phyloP scores from a whole-genome alignment of 2,888 invertebrate species.

The Lapara coniferarum region DNA sequence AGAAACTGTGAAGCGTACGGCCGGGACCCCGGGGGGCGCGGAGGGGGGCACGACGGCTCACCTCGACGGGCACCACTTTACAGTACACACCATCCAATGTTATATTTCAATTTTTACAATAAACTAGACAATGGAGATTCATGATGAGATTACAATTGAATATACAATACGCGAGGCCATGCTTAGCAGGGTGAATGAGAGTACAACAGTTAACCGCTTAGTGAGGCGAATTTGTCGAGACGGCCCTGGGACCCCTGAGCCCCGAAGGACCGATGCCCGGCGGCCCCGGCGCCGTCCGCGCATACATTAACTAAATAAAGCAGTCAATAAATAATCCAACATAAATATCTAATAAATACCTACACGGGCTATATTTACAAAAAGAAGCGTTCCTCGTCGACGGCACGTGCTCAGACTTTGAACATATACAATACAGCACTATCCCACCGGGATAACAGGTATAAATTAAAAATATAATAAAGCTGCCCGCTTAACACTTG shows the following conservation, averaged over 20 bases:
- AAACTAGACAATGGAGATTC: constrained; percentile 74
- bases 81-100: constrained; percentile 79
- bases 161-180: constrained; percentile 75
- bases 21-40: neutral
- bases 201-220: constrained; percentile 75
- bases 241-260: constrained; percentile 56
- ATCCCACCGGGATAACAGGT: constrained; percentile 80
- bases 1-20: neutral
- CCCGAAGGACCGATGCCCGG: constrained; percentile 48
- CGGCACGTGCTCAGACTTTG: constrained; percentile 78
- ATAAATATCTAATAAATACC: constrained; percentile 85
- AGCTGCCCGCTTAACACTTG: constrained; percentile 81
- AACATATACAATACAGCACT: constrained; percentile 82
- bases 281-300: constrained; percentile 58
- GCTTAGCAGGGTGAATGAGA: constrained; percentile 78
- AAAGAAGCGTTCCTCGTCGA: constrained; percentile 73
- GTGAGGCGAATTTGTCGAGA: constrained; percentile 54
- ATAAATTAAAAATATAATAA: constrained; percentile 79
- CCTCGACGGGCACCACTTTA: constrained; percentile 40
- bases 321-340: constrained; percentile 84
- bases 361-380: constrained; percentile 83
- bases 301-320: constrained; percentile 80
- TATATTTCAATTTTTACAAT: constrained; percentile 71
- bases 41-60: constrained; percentile 20
- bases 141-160: constrained; percentile 78